Evolutionary conservation across 1,140 invertebrate genomes (phyloP), one percentile per base, ranked within the genome.

Genomic region (Eriocheir sinensis): DNA sequence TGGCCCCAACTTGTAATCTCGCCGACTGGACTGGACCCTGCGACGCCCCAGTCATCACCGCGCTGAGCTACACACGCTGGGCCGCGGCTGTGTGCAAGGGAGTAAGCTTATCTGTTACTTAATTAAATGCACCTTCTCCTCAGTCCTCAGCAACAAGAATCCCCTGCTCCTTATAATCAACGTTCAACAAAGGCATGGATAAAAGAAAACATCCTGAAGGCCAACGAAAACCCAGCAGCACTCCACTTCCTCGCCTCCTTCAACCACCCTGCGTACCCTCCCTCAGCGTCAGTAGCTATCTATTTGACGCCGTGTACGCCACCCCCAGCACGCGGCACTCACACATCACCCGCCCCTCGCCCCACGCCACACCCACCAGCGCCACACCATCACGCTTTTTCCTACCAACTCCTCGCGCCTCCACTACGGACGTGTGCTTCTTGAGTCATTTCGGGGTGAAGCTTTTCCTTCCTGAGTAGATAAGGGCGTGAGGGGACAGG

Each of bases 251-350:
- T 21, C 60, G 12, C 12, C 8, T 21, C 60, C n/a, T 3, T 21
- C 60, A 72, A 72, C 1, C 60, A 72, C 0, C 60, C 0, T 72
- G 60, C 60, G n/a, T 72, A 12, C 2, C 60, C 21, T n/a, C 60
- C 60, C 60, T 12, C 27, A 72, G 12, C 27, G 60, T n/a, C 1
- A 72, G 60, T 72, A n/a, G 4, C 15, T 12, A 53, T 72, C 21
- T 72, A n/a, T 72, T 72, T 72, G 60, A 72, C 60, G 60, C 60
- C 60, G 60, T n/a, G 60, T n/a, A 72, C 60, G 27, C 60, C 60
- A n/a, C 17, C 60, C 21, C 27, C 88, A 15, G 3, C 44, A 48
- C 86, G 34, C 86, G 6, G 36, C 34, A 72, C 60, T n/a, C 60
- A 72, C 60, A 72, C 60, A 72, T 72, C 60, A 72, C 60, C 60